Conservation (phyloP, 2,797 vertebrate genomes). For the Spea hammondii region DNA sequence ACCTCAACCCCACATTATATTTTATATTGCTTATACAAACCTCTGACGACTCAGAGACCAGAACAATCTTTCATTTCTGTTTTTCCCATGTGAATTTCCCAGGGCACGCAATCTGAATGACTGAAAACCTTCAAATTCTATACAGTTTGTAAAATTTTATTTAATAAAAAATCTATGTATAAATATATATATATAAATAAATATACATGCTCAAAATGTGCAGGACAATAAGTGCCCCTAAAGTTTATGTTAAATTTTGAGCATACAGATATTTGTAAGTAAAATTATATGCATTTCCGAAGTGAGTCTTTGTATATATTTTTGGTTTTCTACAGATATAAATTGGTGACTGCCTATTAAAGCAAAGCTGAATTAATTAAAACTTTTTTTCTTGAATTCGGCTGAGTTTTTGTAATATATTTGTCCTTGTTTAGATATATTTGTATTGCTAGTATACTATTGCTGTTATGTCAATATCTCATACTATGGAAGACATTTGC, state of each 20-base stretch:
- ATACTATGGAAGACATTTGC: too few species aligned
- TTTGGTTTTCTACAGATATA: constrained; percentile 48
- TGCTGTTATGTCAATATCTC: too few species aligned
- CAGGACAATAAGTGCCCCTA: constrained; percentile 71
- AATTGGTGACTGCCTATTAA: constrained; percentile 53
- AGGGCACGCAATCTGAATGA: constrained; percentile 79
- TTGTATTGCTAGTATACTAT: too few species aligned
- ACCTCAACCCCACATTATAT: constrained; percentile 71
- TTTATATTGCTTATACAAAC: constrained; percentile 67
- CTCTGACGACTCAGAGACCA: constrained; percentile 12
- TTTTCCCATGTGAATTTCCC: constrained; percentile 70
- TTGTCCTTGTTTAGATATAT: too few species aligned
- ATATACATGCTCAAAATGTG: constrained; percentile 42
- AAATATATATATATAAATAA: constrained; percentile 53
- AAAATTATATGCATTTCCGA: constrained; percentile 82
- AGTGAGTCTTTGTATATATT: constrained; percentile 62
- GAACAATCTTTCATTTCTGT: not conserved
- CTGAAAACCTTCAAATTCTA: constrained; percentile 73
- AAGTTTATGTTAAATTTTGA: constrained; percentile 81
- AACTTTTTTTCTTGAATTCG: constrained; percentile 65
- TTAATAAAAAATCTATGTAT: constrained; percentile 46
- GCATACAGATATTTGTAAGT: constrained; percentile 83
- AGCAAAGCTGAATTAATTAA: constrained; percentile 37
- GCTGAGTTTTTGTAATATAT: constrained; percentile 15
- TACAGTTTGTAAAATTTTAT: constrained; percentile 63